Percentiles rank a stretch among this genome's conserved stretches.
Conservation (phyloP, 2,113 vertebrate species). For the Dryoscopus gambensis region DNA sequence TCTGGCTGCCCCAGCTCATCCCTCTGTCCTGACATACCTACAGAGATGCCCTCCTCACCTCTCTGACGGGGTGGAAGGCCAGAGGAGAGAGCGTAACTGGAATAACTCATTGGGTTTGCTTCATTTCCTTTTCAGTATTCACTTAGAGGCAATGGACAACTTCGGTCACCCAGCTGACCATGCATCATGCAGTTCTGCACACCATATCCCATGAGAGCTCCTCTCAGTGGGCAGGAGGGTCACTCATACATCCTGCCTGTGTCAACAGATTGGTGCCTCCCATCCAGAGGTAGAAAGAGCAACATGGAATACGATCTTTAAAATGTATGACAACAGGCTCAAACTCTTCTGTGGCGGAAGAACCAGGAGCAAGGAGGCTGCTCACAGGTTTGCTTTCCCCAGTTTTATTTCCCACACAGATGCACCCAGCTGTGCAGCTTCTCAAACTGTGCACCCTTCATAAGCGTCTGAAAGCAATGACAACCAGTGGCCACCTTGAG, state of each 20-base stretch:
- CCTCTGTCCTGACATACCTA: neutral
- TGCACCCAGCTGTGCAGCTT: neutral
- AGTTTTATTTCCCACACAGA: neutral
- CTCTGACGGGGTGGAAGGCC: neutral
- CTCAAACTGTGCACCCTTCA: fast-evolving
- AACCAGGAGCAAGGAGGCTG: neutral
- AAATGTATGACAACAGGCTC: neutral
- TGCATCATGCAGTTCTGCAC: neutral
- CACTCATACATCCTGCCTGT: neutral
- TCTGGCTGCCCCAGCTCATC: neutral
- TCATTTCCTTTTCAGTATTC: neutral
- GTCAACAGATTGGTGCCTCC: neutral
- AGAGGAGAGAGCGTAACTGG: neutral
- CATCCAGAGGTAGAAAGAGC: neutral
- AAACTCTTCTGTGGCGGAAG: neutral
- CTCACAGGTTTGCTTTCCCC: neutral
- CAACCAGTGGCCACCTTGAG: neutral
- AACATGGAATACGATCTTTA: neutral
- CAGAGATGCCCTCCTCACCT: neutral
- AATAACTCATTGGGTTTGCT: neutral
- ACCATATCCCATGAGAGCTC: neutral
- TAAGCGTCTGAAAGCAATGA: neutral
- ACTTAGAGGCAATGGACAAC: neutral
- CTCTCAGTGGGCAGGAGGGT: neutral
- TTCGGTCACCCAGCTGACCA: neutral